Evolutionary conservation across 2,113 vertebrate genomes (phyloP).

Genomic region (Colinus virginianus): DNA sequence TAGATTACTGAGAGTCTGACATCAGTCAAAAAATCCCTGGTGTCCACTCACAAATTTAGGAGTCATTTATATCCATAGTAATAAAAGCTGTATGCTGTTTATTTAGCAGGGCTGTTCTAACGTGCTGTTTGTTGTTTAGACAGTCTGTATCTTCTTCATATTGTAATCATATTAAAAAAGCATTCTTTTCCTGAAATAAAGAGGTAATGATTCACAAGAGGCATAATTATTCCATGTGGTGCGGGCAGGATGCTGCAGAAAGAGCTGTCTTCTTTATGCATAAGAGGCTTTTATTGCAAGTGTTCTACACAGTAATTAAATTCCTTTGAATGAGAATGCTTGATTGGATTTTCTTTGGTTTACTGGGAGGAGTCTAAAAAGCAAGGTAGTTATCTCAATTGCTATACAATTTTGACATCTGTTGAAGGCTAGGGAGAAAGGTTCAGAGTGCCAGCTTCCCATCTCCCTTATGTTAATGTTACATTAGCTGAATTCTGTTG

Average conservation of each 20-base stretch:
- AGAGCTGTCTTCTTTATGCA: conserved; percentile 47
- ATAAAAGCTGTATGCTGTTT: conserved; percentile 39
- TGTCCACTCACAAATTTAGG: conserved; percentile 9
- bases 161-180: conserved; percentile 46
- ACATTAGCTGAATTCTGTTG: not conserved
- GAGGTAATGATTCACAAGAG: conserved; percentile 58
- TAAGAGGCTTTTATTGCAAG: conserved; percentile 64
- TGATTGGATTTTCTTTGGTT: conserved; percentile 54
- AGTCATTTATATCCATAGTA: conserved; percentile 14
- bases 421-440: conserved; percentile 12
- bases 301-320: conserved; percentile 66
- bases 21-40: conserved; percentile 15
- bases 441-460: conserved; percentile 9
- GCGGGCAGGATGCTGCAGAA: conserved; percentile 10
- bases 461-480: not conserved
- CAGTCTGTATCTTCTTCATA: conserved; percentile 6
- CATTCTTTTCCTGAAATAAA: conserved; percentile 56
- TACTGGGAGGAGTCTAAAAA: conserved; percentile 46
- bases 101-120: not conserved
- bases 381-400: conserved; percentile 52
- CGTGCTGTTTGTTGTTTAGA: not conserved
- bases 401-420: conserved; percentile 50
- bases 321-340: conserved; percentile 42
- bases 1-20: not conserved
- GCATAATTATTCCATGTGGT: conserved; percentile 41